These are phyloP conservation scores for Mola mola DNA, from an alignment of 2,113 vertebrate genomes.

Conservation along the genomic window DNA sequence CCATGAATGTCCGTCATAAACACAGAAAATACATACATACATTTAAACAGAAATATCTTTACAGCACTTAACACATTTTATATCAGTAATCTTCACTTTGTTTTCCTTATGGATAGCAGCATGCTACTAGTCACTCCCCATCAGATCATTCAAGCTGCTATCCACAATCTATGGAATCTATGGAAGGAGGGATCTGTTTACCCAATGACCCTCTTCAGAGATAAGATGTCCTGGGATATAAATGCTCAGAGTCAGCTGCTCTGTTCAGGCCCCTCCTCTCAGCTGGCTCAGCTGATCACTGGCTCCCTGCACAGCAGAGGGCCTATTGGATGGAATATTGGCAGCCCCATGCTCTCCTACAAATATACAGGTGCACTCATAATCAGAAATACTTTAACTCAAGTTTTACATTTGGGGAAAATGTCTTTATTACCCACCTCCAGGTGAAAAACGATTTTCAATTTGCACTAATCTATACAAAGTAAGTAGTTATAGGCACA, in stretches of 20 bases:
- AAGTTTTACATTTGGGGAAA: no score
- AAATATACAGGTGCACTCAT: conserved; percentile 83
- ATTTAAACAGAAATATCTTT: not conserved
- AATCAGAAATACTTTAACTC: not conserved
- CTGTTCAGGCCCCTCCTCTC: conserved; percentile 79
- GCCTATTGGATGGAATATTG: conserved; percentile 84
- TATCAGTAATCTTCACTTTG: not conserved
- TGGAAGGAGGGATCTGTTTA: conserved; percentile 84
- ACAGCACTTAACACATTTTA: not conserved
- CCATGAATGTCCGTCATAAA: no score
- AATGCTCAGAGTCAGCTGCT: conserved; percentile 79
- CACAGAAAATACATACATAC: no score
- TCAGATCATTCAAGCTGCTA: conserved; percentile 82
- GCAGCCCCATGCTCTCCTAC: conserved; percentile 74
- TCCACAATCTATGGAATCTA: conserved; percentile 73
- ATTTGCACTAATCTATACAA: no score
- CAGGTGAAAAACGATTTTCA: no score
- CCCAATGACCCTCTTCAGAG: conserved; percentile 70
- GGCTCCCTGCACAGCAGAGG: conserved; percentile 79
- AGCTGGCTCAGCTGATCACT: conserved; percentile 74
- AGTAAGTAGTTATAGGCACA: no score
- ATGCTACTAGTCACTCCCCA: conserved; percentile 82
- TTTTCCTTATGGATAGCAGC: conserved; percentile 26
- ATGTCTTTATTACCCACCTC: no score
- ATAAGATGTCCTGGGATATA: conserved; percentile 78